phyloP scores from a whole-genome alignment of 2,888 invertebrate genomes.

The Catocala nupta region DNA sequence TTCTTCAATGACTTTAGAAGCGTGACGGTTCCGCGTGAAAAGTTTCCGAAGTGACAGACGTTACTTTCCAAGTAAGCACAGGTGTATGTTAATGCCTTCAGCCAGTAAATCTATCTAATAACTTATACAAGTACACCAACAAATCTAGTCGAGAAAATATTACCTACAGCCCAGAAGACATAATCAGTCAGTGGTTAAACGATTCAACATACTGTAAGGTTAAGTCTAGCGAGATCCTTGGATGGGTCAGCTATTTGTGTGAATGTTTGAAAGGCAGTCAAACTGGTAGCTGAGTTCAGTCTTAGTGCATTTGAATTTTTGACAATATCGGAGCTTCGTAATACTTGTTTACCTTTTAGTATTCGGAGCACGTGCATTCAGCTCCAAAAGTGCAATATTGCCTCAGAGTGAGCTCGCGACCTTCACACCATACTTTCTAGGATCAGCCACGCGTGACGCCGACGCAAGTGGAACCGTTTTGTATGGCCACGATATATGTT shows the following conservation, averaged over 20 bases:
- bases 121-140: not conserved
- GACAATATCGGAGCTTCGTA: too few relatives aligned
- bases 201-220: too few relatives aligned
- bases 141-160: too few relatives aligned
- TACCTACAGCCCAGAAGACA: too few relatives aligned
- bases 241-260: too few relatives aligned
- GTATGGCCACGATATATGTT: not conserved
- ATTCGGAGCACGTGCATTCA: conserved; percentile 4
- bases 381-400: conserved; percentile 19
- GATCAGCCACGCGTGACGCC: conserved; percentile 48
- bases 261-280: too few relatives aligned
- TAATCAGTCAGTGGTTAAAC: too few relatives aligned
- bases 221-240: too few relatives aligned
- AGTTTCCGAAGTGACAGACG: conserved; percentile 4
- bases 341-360: not conserved
- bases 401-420: conserved; percentile 42
- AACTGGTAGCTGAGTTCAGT: too few relatives aligned
- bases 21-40: conserved; percentile 23
- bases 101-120: not conserved
- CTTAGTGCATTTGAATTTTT: too few relatives aligned
- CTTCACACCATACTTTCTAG: conserved; percentile 59
- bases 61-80: not conserved
- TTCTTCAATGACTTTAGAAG: conserved; percentile 3
- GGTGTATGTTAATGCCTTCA: conserved; percentile 2
- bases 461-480: conserved; percentile 10